Evolutionary conservation across 2,797 vertebrate species (phyloP).

Genomic region (Acrossocheilus wenchowensis): DNA sequence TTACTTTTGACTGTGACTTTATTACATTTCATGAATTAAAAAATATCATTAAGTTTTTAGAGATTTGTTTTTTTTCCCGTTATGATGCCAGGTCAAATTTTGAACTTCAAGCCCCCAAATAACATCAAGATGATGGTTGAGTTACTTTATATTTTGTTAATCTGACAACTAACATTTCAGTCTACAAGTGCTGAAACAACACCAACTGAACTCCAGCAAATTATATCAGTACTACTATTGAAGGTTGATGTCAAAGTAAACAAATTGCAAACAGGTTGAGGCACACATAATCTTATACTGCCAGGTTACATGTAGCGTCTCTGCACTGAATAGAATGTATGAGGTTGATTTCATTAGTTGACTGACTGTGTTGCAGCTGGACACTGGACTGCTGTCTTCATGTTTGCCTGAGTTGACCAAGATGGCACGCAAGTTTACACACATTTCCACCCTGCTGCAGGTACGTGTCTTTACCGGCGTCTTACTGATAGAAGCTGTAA

Average conservation of each 20-base stretch:
- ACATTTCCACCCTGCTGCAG: conserved; percentile 96
- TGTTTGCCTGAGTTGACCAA: conserved; percentile 94
- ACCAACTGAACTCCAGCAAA: background rate
- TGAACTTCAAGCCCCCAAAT: background rate
- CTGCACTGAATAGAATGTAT: background rate
- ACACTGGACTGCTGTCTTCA: conserved; percentile 90
- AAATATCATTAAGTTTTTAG: background rate
- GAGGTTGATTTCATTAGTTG: background rate
- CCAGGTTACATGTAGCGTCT: background rate
- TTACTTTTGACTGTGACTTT: background rate
- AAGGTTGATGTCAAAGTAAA: background rate
- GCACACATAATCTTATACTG: background rate
- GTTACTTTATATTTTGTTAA: background rate
- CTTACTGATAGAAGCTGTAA: background rate
- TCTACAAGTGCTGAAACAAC: background rate
- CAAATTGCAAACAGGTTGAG: background rate
- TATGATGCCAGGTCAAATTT: background rate
- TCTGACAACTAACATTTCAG: background rate
- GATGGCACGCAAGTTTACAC: conserved; percentile 98
- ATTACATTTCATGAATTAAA: background rate
- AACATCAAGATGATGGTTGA: background rate
- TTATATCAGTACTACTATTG: background rate
- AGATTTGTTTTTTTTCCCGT: background rate
- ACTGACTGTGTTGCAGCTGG: conserved; percentile 76
- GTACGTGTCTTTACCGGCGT: conserved; percentile 62